Evolutionary conservation across 2,113 vertebrate genomes (phyloP).

Genomic region (human): GRCh38 chr6:159828501-159829000

Average conservation of each 20-base stretch:
- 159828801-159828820: too few species aligned
- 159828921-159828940: too few species aligned
- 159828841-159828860: too few species aligned
- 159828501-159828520: background rate
- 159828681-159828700: background rate
- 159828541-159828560: background rate
- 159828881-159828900: too few species aligned
- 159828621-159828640: background rate
- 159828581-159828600: background rate
- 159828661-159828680: background rate
- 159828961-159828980: too few species aligned
- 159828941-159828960: too few species aligned
- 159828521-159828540: background rate
- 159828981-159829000: too few species aligned
- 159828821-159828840: too few species aligned
- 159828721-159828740: background rate
- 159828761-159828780: rapidly evolving
- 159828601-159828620: background rate
- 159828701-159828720: background rate
- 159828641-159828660: background rate
- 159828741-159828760: background rate
- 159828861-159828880: too few species aligned
- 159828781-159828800: too few species aligned
- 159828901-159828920: too few species aligned
- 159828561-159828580: background rate